These are phyloP conservation scores for Albula goreensis DNA, from an alignment of 2,113 vertebrate species.

Conservation along the genomic window DNA sequence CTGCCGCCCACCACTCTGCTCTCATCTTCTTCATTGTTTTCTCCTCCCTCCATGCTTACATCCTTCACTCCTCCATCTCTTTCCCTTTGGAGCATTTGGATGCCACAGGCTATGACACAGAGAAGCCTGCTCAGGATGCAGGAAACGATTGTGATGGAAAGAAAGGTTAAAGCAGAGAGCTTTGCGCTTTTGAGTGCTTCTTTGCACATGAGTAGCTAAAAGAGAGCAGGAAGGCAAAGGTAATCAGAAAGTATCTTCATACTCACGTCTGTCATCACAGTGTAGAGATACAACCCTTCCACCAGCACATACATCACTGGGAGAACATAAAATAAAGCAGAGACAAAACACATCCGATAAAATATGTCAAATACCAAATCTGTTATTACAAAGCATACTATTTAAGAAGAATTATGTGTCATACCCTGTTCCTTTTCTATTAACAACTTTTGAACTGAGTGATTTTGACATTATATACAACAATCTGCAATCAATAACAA, in stretches of 20 bases:
- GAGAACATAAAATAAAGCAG: constrained; percentile 57
- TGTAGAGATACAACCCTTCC: constrained; percentile 68
- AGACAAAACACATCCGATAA: neutral
- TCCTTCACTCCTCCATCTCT: constrained; percentile 27
- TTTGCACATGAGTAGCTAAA: no score
- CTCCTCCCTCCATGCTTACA: neutral
- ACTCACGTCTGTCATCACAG: constrained; percentile 82
- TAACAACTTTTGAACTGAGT: neutral
- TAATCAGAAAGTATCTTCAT: constrained; percentile 22
- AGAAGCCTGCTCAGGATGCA: neutral
- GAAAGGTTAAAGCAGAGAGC: neutral
- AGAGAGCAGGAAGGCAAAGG: neutral
- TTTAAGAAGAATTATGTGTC: neutral
- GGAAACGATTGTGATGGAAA: neutral
- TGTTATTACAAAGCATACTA: no score
- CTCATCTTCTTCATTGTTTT: neutral
- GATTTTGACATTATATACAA: neutral
- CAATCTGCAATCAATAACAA: no score
- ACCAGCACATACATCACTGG: constrained; percentile 74
- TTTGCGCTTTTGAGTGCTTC: neutral
- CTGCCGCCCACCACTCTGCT: constrained; percentile 78
- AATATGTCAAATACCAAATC: no score
- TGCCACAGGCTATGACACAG: constrained; percentile 79
- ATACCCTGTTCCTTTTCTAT: neutral
- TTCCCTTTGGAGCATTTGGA: constrained; percentile 25